Evolutionary conservation across 2,888 invertebrate genomes (phyloP).

Genomic region (Agrilus biguttatus): DNA sequence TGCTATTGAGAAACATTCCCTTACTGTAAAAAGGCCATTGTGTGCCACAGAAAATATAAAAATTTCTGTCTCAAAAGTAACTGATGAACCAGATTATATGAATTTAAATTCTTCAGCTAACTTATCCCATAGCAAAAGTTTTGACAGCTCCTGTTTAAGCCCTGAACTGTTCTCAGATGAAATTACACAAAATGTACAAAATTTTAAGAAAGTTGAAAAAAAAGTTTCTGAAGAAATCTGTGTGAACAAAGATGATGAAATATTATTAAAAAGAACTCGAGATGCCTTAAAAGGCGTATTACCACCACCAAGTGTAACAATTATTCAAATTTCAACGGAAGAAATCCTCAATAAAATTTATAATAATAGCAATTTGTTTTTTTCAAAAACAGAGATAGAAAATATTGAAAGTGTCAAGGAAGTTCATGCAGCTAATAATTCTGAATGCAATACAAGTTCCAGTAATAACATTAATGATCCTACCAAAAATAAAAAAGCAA

Average conservation of each 20-base stretch:
- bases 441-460: neutral
- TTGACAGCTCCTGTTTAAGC: constrained; percentile 17
- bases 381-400: constrained; percentile 15
- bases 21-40: too few relatives aligned
- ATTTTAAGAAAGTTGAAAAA: constrained; percentile 27
- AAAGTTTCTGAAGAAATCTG: constrained; percentile 15
- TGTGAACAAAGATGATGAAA: constrained; percentile 24
- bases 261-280: constrained; percentile 33
- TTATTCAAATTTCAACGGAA: constrained; percentile 46
- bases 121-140: constrained; percentile 11
- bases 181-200: constrained; percentile 22
- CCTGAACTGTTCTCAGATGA: constrained; percentile 57
- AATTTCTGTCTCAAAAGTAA: neutral
- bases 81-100: constrained; percentile 4
- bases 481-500: constrained; percentile 6
- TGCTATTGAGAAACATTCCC: too few relatives aligned
- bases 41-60: too few relatives aligned
- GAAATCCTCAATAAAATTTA: constrained; percentile 41
- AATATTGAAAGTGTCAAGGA: neutral
- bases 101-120: constrained; percentile 20
- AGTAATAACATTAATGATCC: constrained; percentile 7
- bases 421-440: neutral
- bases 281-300: constrained; percentile 52
- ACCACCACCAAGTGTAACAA: constrained; percentile 63
- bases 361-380: constrained; percentile 3